Conservation (phyloP, 2,888 invertebrate species). For the Lasius fuliginosus region DNA sequence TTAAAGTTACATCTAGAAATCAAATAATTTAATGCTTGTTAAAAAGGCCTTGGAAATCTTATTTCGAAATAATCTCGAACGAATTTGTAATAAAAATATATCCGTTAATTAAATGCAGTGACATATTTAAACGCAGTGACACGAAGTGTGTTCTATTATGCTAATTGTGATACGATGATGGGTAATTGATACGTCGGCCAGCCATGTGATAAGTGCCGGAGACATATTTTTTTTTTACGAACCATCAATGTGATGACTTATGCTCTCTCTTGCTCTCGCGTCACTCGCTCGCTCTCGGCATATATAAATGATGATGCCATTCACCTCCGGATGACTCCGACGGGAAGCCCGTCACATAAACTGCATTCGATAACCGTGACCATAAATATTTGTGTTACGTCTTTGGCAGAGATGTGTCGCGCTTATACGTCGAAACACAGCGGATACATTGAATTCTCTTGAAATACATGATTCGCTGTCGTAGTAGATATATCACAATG, state of each 20-base stretch:
- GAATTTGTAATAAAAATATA: slow-evolving; percentile 27
- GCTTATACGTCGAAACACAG: background rate
- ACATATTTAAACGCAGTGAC: slow-evolving; percentile 2
- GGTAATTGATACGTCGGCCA: slow-evolving; percentile 7
- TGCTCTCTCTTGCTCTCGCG: slow-evolving; percentile 8
- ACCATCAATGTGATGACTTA: background rate
- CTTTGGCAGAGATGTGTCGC: slow-evolving; percentile 16
- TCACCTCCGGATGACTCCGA: slow-evolving; percentile 25
- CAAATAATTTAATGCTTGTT: background rate
- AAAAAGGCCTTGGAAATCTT: background rate
- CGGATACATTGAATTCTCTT: slow-evolving; percentile 30
- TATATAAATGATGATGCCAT: slow-evolving; percentile 46
- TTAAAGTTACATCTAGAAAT: background rate
- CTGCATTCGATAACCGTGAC: slow-evolving; percentile 35
- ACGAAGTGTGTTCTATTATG: background rate
- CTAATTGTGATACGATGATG: background rate
- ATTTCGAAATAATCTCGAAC: background rate
- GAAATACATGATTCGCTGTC: background rate
- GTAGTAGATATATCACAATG: slow-evolving; percentile 2
- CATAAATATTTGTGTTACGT: slow-evolving; percentile 56
- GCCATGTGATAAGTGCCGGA: slow-evolving; percentile 18
- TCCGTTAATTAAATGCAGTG: background rate
- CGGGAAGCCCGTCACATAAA: slow-evolving; percentile 35
- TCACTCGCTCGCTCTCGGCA: slow-evolving; percentile 15
- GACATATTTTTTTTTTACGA: slow-evolving; percentile 35